These are phyloP conservation scores for Natrix natrix DNA, from an alignment of 2,797 vertebrate genomes.

Conservation along the genomic window DNA sequence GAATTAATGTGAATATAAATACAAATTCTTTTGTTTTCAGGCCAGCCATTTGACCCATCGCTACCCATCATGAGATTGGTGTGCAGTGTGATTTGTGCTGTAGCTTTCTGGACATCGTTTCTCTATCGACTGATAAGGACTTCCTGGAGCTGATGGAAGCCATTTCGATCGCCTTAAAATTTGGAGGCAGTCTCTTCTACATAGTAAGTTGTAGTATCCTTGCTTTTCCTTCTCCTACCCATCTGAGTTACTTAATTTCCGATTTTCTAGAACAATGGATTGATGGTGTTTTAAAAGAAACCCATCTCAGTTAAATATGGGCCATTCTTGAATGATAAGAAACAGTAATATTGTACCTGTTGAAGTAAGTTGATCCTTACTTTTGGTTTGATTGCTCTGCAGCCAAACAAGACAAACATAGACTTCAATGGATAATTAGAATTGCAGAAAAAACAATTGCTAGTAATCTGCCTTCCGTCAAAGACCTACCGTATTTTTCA, in stretches of 20 bases:
- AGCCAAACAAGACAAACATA: no score
- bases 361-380: not conserved
- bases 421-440: no score
- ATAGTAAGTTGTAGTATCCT: not conserved
- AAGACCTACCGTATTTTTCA: no score
- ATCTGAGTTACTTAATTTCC: not conserved
- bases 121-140: slow-evolving; percentile 4
- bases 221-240: not conserved
- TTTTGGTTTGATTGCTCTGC: no score
- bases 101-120: slow-evolving; percentile 22
- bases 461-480: no score
- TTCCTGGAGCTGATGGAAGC: not conserved
- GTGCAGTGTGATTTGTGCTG: not conserved
- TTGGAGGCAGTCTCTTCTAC: not conserved
- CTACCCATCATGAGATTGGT: slow-evolving; percentile 10
- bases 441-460: no score
- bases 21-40: not conserved
- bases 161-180: not conserved
- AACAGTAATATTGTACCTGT: not conserved
- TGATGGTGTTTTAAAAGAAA: not conserved
- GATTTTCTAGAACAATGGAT: not conserved
- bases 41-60: slow-evolving; percentile 19
- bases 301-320: not conserved
- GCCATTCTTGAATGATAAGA: not conserved
- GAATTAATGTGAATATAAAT: not conserved